Evolutionary conservation across 1,140 invertebrate species (phyloP), one percentile per base, ranked within the genome.

Genomic region (Heliothis subflexa): DNA sequence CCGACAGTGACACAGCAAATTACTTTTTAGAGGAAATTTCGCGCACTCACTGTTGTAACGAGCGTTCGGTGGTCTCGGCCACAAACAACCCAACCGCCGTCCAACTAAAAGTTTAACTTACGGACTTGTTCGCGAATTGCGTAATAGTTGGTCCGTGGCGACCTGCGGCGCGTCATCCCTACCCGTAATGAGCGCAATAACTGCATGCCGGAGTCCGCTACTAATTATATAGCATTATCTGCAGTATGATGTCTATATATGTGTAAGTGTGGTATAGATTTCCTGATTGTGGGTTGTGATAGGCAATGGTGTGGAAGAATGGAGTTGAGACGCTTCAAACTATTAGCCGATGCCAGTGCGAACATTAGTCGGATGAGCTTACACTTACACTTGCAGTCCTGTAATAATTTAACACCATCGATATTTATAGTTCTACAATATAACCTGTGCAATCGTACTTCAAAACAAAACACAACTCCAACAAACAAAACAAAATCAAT

Each of bases 1-100:
- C 78, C 83, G 78, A 78, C 77, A 85, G 91, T 92, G 91, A 91
- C 88, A 84, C 86, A 83, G 87, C 91, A 90, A 92, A 92, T 93
- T 92, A 91, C 88, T 93, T 78, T 73, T 78, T 62, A 78, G 78
- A 52, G 78, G 70, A 55, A 72, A 78, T 78, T 78, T 78, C 68
- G 68, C 86, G 81, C 78, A 79, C 68, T 87, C 88, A 85, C 83
- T 79, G 85, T 85, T 79, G 84, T 89, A 89, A 91, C 87, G 86
- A 86, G 82, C 84, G 83, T 25, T 78, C 62, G 78, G 68, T 78
- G 79, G 79, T 81, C 18, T 55, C 82, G 78, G 75, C 88, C 85
- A 61, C 89, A 90, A 89, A 91, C 89, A 74, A 74, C 33, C 71
- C 88, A 84, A 89, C 88, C 84, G 25, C 55, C 21, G 80, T 81